Conservation (phyloP, 2,888 invertebrate genomes). For the Mimas tiliae region DNA sequence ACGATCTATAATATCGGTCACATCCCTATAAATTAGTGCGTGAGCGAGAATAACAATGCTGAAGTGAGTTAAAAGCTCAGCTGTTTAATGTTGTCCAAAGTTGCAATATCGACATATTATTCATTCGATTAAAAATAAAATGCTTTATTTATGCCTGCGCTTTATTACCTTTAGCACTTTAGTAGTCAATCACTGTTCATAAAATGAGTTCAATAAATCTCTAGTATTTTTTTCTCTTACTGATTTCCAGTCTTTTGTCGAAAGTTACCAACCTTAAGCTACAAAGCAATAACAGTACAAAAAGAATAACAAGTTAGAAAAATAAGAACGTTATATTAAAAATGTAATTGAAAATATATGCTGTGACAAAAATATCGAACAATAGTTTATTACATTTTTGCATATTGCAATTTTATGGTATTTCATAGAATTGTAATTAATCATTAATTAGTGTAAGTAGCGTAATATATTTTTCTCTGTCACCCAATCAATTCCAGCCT, state of each 20-base stretch:
- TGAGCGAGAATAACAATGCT: too few relatives aligned
- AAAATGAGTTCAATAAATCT: not conserved
- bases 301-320: not conserved
- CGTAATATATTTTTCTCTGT: not conserved
- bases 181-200: not conserved
- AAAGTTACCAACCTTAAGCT: not conserved
- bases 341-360: not conserved
- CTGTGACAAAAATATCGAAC: not conserved
- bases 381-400: not conserved
- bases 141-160: too few relatives aligned
- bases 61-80: too few relatives aligned
- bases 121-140: too few relatives aligned
- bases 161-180: too few relatives aligned
- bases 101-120: too few relatives aligned
- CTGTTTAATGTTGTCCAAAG: too few relatives aligned
- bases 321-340: not conserved
- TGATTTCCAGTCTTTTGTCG: not conserved
- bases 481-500: not conserved
- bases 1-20: too few relatives aligned
- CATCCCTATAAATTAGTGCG: too few relatives aligned
- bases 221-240: not conserved
- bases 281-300: slow-evolving; percentile 3
- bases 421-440: not conserved
- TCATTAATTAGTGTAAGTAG: not conserved
- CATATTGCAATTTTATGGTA: not conserved